phyloP scores from a whole-genome alignment of 2,888 invertebrate genomes.

The Eilema caniola region DNA sequence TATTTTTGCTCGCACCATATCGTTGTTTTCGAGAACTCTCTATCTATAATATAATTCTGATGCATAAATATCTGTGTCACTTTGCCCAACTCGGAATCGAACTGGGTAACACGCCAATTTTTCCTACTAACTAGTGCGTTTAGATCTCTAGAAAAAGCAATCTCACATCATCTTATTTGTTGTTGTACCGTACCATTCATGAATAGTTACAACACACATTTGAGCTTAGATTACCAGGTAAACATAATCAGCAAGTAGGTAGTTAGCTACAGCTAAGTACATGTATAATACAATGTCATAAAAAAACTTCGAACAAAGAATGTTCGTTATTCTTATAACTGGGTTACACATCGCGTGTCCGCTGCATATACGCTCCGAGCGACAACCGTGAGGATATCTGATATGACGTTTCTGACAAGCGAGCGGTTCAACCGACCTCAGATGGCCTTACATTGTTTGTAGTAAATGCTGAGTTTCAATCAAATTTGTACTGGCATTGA shows the following conservation, averaged over 20 bases:
- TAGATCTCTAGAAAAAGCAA: not conserved
- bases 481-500: slow-evolving; percentile 18
- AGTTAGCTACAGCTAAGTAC: not conserved
- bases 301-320: slow-evolving; percentile 32
- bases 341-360: slow-evolving; percentile 53
- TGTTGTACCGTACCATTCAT: not conserved
- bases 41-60: not conserved
- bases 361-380: slow-evolving; percentile 48
- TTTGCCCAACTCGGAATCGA: not conserved
- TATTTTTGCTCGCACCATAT: not conserved
- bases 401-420: slow-evolving; percentile 51
- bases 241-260: not conserved
- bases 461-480: slow-evolving; percentile 11
- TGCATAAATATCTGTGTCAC: not conserved
- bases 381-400: slow-evolving; percentile 62
- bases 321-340: slow-evolving; percentile 34
- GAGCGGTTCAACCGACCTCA: slow-evolving; percentile 41
- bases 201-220: not conserved
- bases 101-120: not conserved
- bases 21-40: not conserved
- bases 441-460: slow-evolving; percentile 34
- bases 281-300: slow-evolving; percentile 10
- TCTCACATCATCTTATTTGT: not conserved
- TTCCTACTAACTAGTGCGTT: not conserved
- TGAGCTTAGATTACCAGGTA: slow-evolving; percentile 4